phyloP scores from a whole-genome alignment of 2,113 vertebrate species.

The Oryzias javanicus region DNA sequence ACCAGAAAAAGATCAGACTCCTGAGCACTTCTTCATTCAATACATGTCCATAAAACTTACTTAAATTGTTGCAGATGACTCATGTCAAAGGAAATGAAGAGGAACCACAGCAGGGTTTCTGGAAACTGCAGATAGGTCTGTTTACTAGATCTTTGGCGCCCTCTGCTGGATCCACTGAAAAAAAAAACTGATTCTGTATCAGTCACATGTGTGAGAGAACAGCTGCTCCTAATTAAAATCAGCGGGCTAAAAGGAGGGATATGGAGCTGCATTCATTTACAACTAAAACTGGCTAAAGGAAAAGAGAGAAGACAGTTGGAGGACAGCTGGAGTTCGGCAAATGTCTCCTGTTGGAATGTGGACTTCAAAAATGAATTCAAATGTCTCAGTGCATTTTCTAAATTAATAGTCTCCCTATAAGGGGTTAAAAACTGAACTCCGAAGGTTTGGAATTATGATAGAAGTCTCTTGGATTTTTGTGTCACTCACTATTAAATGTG shows the following conservation, averaged over 20 bases:
- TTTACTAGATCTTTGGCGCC: conserved; percentile 25
- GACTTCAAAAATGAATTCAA: neutral
- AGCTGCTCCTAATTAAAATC: conserved; percentile 69
- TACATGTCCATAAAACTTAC: neutral
- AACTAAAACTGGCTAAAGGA: conserved; percentile 36
- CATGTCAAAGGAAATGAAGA: neutral
- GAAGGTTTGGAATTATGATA: too few relatives aligned
- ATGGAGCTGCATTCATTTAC: conserved; percentile 23
- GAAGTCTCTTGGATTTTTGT: too few relatives aligned
- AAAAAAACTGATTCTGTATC: conserved; percentile 13
- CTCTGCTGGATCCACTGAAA: conserved; percentile 37
- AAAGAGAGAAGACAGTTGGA: conserved; percentile 9
- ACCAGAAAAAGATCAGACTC: neutral
- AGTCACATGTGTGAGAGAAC: conserved; percentile 34
- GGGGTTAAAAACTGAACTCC: too few relatives aligned
- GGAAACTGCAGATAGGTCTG: neutral
- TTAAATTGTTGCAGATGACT: neutral
- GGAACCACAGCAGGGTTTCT: conserved; percentile 1
- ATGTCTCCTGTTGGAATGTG: conserved; percentile 3
- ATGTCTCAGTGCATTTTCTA: neutral
- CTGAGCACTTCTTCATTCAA: neutral
- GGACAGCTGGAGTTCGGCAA: neutral
- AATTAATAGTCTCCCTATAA: too few relatives aligned
- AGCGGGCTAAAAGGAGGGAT: conserved; percentile 42
- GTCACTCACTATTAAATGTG: too few relatives aligned